Base-by-base conservation (phyloP, 2,888 invertebrate species). In the Phlogophora meticulosa region DNA sequence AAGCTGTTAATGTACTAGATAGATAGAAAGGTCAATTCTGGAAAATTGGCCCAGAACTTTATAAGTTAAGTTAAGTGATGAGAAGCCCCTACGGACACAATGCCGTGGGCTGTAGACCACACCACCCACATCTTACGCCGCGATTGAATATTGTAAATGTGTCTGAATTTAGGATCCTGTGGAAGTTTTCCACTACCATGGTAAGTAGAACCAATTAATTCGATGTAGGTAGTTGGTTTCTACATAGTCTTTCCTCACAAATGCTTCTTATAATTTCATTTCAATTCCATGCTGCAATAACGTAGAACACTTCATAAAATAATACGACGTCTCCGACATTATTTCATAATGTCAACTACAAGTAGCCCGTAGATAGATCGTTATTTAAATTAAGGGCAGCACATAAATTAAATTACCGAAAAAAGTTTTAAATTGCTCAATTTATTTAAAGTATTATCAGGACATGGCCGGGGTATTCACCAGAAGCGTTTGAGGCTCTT, bases 391-490 rank as follows among this genome's bases (percentile, higher is more conserved):
- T 69, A 76, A 34, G 70, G 59, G 40, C 49, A 61, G 45, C 43
- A 72, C 42, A 76, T 72, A 56, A 72, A 72, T 76, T 76, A 76
- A 72, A 76, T 56, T 55, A 76, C 76, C 28, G 55, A 70, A 71
- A 70, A 72, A 72, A 72, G 61, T 72, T 72, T 72, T 56, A 61
- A 76, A 72, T 76, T 76, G 76, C 49, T 49, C 72, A 72, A 72
- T 72, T 72, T 76, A 72, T 71, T 72, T 56, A 76, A 72, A 70
- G 61, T 76, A 76, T 76, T 72, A 72, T 76, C 72, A 46, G 61
- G 32, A 72, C 71, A 55, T 61, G 71, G 42, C 49, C 15, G 28
- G 55, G 49, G 60, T 61, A 49, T 51, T 70, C 55, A 70, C 45
- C 55, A 70, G 40, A 56, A 45, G 49, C 55, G 32, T 70, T 72